Evolutionary conservation across 2,113 vertebrate genomes (phyloP), one percentile per base, ranked within the genome.

Genomic region (Strix aluco): DNA sequence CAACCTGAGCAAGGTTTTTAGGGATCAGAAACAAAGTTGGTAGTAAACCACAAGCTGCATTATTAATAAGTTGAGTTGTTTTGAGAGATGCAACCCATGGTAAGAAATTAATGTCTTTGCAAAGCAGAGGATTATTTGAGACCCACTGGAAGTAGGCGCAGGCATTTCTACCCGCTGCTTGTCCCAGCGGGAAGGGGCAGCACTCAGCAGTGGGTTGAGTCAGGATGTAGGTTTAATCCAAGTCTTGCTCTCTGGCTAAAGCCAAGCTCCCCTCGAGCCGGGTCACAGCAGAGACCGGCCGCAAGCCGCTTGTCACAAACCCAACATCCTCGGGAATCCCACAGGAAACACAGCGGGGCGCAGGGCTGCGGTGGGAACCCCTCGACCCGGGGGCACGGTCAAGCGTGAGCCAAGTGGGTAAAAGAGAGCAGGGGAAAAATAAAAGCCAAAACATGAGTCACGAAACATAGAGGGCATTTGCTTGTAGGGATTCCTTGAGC

Each of bases 151-250:
- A 72, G 51, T 2, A 70, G 27, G 63, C 5, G 2, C 69, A 74
- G 58, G 71, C 66, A 38, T 88, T 91, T 83, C 71, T 65, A 22
- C 52, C 67, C 4, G 6, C 80, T 86, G 73, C 69, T 69, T 73
- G 80, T 94, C 83, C 65, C 75, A 89, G 90, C 2, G 11, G 93
- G 92, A 86, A 69, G 30, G 55, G 91, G 72, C 63, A 71, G 81
- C 47, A 72, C 58, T 29, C 44, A 47, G 75, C 61, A 52, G 29
- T 13, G 66, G 30, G 32, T 81, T 95, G 90, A 93, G 57, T 85
- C 88, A 92, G 88, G 71, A 65, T 55, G 83, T 86, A 81, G 63
- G 84, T 92, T 96, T 94, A 86, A 86, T 92, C 83, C 90, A 94
- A 32, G 12, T 91, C 62, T 40, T 73, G 54, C 46, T 73, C 40